Conservation (phyloP, 2,113 vertebrate species). For the Nestor notabilis region DNA sequence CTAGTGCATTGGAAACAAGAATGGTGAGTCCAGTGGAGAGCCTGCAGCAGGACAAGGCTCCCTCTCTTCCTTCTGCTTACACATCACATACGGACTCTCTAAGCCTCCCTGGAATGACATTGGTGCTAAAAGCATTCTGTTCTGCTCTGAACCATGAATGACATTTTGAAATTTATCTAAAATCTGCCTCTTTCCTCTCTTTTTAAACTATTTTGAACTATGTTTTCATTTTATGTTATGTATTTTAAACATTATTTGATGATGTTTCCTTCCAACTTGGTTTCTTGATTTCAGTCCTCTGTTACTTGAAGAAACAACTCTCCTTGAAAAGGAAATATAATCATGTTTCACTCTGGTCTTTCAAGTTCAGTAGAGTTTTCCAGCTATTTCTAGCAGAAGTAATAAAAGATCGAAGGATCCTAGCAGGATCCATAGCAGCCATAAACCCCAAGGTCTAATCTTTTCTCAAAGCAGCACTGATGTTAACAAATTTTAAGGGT, state of each 20-base stretch:
- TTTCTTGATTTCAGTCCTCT: not conserved
- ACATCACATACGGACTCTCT: accelerated
- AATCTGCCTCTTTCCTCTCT: not conserved
- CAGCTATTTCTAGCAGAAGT: not conserved
- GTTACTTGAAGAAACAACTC: not conserved
- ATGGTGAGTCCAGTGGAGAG: accelerated
- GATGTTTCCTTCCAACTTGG: not conserved
- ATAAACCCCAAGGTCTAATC: not conserved
- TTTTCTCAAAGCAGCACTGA: not conserved
- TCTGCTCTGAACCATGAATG: not conserved
- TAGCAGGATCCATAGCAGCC: not conserved
- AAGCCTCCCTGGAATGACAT: not conserved
- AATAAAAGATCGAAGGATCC: not conserved
- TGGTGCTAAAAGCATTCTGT: not conserved
- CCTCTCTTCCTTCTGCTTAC: not conserved
- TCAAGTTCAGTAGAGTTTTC: not conserved
- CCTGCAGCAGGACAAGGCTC: not conserved
- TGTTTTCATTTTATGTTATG: not conserved
- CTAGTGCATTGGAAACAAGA: not conserved
- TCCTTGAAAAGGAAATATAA: not conserved
- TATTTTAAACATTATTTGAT: not conserved
- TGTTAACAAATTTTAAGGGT: not conserved
- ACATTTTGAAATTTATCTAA: not conserved
- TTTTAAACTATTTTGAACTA: not conserved
- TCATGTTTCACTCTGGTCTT: not conserved